phyloP scores from a whole-genome alignment of 2,113 vertebrate genomes.

The Rutilus rutilus region DNA sequence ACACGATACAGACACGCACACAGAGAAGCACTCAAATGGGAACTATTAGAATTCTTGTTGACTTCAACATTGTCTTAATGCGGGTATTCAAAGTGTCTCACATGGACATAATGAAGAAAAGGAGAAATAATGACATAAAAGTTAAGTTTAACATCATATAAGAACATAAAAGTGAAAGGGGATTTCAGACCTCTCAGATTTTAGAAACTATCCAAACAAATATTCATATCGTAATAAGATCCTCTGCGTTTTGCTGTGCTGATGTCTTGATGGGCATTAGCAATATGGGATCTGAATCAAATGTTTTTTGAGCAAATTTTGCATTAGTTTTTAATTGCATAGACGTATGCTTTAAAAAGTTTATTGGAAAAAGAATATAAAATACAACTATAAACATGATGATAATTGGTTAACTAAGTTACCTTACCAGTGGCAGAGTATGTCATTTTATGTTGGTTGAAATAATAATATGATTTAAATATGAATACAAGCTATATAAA shows the following conservation, averaged over 20 bases:
- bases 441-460: background rate
- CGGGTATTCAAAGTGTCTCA: no score
- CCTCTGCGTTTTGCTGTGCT: background rate
- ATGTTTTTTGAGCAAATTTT: background rate
- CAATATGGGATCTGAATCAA: background rate
- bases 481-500: background rate
- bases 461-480: background rate
- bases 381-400: background rate
- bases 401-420: background rate
- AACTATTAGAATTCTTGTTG: conserved; percentile 1
- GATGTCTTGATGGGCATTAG: background rate
- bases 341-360: background rate
- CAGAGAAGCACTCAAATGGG: background rate
- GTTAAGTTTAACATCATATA: background rate
- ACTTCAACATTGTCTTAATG: conserved; percentile 1
- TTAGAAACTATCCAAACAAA: background rate
- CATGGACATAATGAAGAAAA: background rate
- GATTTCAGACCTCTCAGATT: background rate
- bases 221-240: background rate
- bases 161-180: background rate
- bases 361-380: background rate
- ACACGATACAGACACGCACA: conserved; percentile 4
- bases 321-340: no score
- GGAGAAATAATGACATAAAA: background rate
- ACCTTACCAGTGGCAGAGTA: background rate